Base-by-base conservation (phyloP, 2,113 vertebrate species). In the Lophotis ruficrista region DNA sequence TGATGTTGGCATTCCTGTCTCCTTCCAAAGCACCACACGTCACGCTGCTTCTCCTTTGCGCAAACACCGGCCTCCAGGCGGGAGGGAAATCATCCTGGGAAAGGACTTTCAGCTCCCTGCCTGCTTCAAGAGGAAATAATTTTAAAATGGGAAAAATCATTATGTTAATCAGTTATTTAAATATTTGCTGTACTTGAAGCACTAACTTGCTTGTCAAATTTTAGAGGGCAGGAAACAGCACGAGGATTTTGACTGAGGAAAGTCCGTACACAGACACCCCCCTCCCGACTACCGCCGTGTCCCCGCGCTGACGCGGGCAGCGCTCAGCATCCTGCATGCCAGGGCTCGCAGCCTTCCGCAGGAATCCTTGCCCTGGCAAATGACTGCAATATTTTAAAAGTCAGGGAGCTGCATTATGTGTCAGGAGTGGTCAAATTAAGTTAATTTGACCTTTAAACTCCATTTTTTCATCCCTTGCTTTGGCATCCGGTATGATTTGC, bases 381-480 rank as follows among this genome's bases (percentile, higher is more conserved):
- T 3, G 70, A 6, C n/a, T 88, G 83, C 21, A 18, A 18, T 60
- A 57, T 69, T 94, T 92, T 53, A 83, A 38, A 87, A 93, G 84
- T 50, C 88, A 88, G 6, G 15, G 58, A 65, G 75, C 9, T 45
- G 41, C 86, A 60, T 89, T 78, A 57, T 61, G 28, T 97, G 95
- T 94, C 93, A 94, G 73, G 77, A 92, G 48, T 83, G 94, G 92
- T 81, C 95, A 90, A 85, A 93, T 97, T 88, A 90, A 91, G 81
- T 83, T 97, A 96, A 96, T 96, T 94, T 89, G 96, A 97, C 95
- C 97, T 97, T 97, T 96, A 83, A 91, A 93, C 93, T 91, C 94
- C 72, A 51, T 91, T 89, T 84, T 93, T 93, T 94, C 90, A 77
- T 93, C 87, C 82, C 80, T 92, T 54, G 62, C 95, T 96, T 93